Evolutionary conservation across 2,113 vertebrate species (phyloP).

Genomic region (Pardalotus punctatus): DNA sequence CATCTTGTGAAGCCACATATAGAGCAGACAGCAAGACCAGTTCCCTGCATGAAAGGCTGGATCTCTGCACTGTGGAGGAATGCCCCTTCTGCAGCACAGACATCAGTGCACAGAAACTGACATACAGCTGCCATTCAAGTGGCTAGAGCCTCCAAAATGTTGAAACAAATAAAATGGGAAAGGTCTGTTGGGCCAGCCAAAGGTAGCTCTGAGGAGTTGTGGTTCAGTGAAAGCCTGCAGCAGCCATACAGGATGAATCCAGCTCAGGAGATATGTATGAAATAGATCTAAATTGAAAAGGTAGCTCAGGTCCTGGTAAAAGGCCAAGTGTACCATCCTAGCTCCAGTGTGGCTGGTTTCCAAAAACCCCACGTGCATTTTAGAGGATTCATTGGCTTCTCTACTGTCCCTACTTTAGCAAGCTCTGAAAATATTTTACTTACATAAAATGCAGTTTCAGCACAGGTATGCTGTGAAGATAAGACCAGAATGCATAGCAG

Average conservation of each 20-base stretch:
- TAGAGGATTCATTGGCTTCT: background rate
- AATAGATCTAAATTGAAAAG: background rate
- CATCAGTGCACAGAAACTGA: background rate
- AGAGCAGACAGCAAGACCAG: background rate
- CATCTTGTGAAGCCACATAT: background rate
- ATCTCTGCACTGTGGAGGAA: accelerated
- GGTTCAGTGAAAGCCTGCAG: background rate
- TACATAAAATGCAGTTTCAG: background rate
- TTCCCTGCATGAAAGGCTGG: background rate
- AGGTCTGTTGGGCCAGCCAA: background rate
- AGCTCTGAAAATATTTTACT: background rate
- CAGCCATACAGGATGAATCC: background rate
- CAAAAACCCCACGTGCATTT: background rate
- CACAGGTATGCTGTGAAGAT: background rate
- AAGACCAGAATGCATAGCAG: background rate
- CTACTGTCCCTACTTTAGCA: background rate
- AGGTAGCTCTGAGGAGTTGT: background rate
- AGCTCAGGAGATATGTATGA: background rate
- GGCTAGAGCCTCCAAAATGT: background rate
- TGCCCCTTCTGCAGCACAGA: background rate
- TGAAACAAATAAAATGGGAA: background rate
- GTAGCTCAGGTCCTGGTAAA: background rate
- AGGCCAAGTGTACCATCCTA: background rate
- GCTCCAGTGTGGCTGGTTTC: background rate
- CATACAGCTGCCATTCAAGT: background rate